phyloP scores from a whole-genome alignment of 2,888 invertebrate species.

The Petrophora chlorosata region DNA sequence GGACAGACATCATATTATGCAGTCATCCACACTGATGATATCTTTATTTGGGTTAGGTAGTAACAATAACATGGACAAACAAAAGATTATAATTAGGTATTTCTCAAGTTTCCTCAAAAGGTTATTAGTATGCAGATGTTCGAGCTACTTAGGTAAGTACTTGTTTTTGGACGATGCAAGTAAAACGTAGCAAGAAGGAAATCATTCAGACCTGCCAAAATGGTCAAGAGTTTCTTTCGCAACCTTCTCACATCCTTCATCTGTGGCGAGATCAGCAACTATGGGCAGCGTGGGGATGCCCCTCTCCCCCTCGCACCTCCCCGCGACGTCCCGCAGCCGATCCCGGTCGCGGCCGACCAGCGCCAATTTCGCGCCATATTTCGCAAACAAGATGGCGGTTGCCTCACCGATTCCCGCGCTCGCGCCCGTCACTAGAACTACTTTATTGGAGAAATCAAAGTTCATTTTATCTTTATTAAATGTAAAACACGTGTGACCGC shows the following conservation, averaged over 20 bases:
- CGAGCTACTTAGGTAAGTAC: not conserved
- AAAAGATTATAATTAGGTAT: no score
- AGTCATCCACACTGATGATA: no score
- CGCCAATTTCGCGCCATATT: constrained; percentile 45
- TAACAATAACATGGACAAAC: no score
- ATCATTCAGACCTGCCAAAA: constrained; percentile 38
- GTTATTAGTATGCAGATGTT: no score
- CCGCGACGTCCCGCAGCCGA: constrained; percentile 41
- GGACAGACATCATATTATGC: no score
- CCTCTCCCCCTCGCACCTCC: constrained; percentile 37
- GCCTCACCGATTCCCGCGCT: constrained; percentile 55
- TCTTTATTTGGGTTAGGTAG: no score
- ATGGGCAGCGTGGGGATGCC: constrained; percentile 43
- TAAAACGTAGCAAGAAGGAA: no score
- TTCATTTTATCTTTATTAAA: constrained; percentile 26
- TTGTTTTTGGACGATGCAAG: no score
- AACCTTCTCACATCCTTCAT: constrained; percentile 48
- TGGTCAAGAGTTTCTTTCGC: constrained; percentile 46
- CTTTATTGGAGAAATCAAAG: constrained; percentile 43
- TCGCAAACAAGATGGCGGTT: constrained; percentile 47
- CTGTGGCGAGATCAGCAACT: constrained; percentile 51
- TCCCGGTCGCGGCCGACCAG: constrained; percentile 47
- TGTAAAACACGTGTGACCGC: no score
- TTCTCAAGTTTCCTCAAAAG: no score
- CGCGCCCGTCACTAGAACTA: constrained; percentile 55